Percentiles rank a stretch among this genome's conserved stretches.
phyloP scores from a whole-genome alignment of 2,888 invertebrate species.

The Drosophila emarginata region DNA sequence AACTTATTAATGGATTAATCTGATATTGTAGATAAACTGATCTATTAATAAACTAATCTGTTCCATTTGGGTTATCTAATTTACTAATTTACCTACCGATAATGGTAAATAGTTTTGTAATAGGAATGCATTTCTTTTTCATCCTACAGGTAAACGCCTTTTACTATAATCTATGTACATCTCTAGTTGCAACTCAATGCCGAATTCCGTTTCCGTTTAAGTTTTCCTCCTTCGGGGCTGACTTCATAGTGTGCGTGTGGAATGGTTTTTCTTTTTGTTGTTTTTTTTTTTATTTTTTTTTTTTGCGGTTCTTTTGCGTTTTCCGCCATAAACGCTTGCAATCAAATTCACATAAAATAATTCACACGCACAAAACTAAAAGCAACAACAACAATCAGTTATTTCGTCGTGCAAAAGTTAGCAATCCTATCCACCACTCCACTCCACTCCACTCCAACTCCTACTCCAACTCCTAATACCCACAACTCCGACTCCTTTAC shows the following conservation, averaged over 20 bases:
- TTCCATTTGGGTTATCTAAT: no score
- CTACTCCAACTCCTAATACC: no score
- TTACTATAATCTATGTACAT: conserved; percentile 1
- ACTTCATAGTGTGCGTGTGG: conserved; percentile 5
- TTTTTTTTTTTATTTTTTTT: conserved; percentile 3
- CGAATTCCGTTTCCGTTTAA: conserved; percentile 39
- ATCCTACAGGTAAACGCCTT: no score
- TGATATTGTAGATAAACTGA: no score
- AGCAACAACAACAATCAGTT: conserved; percentile 56
- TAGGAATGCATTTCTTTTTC: no score
- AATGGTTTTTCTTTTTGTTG: no score
- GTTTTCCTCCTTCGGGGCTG: conserved; percentile 9
- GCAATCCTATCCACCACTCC: neutral
- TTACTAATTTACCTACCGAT: no score
- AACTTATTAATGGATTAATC: no score
- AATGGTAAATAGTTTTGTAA: no score
- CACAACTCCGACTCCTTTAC: neutral
- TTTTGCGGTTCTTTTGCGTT: conserved; percentile 51
- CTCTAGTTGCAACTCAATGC: conserved; percentile 12
- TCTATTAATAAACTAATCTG: no score
- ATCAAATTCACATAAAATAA: conserved; percentile 76
- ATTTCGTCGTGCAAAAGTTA: conserved; percentile 61
- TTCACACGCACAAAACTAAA: conserved; percentile 55
- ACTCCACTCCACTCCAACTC: neutral
- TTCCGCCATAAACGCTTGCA: conserved; percentile 75